Evolutionary conservation across 2,113 vertebrate genomes (phyloP).

Genomic region (Nothoprocta pentlandii): DNA sequence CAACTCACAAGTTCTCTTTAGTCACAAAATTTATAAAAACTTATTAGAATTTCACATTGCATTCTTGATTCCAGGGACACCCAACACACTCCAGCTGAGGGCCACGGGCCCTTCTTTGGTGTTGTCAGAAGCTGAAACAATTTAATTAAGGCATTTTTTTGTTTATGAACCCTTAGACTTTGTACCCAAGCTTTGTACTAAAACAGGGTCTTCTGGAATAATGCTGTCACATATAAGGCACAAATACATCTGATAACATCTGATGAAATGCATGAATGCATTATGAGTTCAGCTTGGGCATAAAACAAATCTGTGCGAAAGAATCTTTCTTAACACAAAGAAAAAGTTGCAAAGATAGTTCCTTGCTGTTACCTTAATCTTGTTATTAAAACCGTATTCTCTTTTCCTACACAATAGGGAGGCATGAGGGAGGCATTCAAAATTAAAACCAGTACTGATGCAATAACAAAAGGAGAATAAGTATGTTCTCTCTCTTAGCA

Average conservation of each 20-base stretch:
- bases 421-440: neutral
- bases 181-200: neutral
- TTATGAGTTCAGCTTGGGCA: neutral
- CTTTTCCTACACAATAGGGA: neutral
- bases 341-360: neutral
- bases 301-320: neutral
- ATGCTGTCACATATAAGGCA: neutral
- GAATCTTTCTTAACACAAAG: neutral
- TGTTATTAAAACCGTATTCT: neutral
- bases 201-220: neutral
- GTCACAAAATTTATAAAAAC: neutral
- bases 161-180: neutral
- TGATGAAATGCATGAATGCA: neutral
- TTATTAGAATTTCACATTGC: neutral
- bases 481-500: neutral
- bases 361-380: neutral
- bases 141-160: neutral
- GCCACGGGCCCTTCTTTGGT: neutral
- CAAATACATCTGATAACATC: neutral
- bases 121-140: neutral
- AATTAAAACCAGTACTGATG: neutral
- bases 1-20: neutral
- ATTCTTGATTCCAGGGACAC: neutral
- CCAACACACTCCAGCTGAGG: neutral
- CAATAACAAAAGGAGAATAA: neutral